Evolutionary conservation across 2,113 vertebrate genomes (phyloP).

Genomic region (Ariopsis seemanni): DNA sequence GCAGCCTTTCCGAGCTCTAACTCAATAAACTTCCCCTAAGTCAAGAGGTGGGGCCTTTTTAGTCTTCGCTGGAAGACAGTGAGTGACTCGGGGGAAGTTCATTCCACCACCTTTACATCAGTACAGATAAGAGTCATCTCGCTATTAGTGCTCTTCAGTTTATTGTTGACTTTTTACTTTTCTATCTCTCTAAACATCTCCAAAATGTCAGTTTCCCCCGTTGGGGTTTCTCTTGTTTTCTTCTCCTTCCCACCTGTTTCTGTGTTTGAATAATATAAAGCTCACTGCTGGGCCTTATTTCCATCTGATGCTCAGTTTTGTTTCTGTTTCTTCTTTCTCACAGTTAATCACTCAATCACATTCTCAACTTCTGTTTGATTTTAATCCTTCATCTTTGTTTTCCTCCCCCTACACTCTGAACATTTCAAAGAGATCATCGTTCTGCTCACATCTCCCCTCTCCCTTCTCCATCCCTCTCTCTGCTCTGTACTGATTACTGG

Average conservation of each 20-base stretch:
- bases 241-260: neutral
- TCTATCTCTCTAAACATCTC: neutral
- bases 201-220: neutral
- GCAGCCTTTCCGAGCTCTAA: neutral
- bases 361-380: neutral
- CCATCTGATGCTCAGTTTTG: neutral
- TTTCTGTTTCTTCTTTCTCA: neutral
- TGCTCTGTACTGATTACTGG: neutral
- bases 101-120: neutral
- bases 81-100: neutral
- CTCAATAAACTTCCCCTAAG: neutral
- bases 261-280: neutral
- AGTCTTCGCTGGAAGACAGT: neutral
- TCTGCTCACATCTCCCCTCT: neutral
- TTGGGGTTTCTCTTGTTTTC: neutral
- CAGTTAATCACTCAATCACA: neutral
- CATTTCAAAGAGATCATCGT: neutral
- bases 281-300: neutral
- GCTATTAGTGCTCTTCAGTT: neutral
- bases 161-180: neutral
- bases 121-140: neutral
- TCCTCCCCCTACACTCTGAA: neutral
- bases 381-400: neutral
- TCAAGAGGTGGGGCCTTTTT: neutral
- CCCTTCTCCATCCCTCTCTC: neutral